Evolutionary conservation across 2,113 vertebrate species (phyloP), one percentile per base, ranked within the genome.

Genomic region (Cottus gobio): DNA sequence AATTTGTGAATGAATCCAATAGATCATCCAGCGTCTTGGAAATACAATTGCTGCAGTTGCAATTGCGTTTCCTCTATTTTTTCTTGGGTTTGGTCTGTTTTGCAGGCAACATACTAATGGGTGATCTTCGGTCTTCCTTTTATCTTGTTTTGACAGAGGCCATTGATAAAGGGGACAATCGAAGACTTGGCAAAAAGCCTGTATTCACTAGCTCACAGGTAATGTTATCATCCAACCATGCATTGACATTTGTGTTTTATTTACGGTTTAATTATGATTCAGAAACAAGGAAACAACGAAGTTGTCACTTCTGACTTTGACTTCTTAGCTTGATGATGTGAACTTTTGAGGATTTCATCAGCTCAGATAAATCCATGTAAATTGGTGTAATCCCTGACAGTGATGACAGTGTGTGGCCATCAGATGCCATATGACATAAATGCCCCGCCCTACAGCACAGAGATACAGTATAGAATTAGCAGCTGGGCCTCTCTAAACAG

Each of bases 131-230:
- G 20, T 69, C 44, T 61, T 70, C 18, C 31, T 76, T 63, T 80
- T 28, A 22, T 85, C 22, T 3, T 34, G 37, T 81, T 75, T 73
- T 71, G 12, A 76, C 92, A 98, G 97, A 96, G 92, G 97, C 97
- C 85, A 95, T 98, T 95, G 97, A 99, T 94, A 97, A 95, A 89
- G 97, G 97, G 75, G 97, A 98, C 95, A 95, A 95, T 88, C 94
- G 96, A 93, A 96, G 94, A 92, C 96, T 97, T 87, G 93, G 94
- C 79, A 97, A 96, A 95, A 99, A 97, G 88, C 97, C 96, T 65
- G 83, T 97, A 71, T 96, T 99, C 91, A 96, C 92, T 79, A 98
- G 97, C 92, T 97, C 97, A 82, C 96, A 98, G 97, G 97, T 99
- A 96, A 95, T 56, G 61, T 46, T 5, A 61, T 30, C 20, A 71